These are phyloP conservation scores for Agrilus planipennis DNA, from an alignment of 1,140 invertebrate species.

Conservation along the genomic window DNA sequence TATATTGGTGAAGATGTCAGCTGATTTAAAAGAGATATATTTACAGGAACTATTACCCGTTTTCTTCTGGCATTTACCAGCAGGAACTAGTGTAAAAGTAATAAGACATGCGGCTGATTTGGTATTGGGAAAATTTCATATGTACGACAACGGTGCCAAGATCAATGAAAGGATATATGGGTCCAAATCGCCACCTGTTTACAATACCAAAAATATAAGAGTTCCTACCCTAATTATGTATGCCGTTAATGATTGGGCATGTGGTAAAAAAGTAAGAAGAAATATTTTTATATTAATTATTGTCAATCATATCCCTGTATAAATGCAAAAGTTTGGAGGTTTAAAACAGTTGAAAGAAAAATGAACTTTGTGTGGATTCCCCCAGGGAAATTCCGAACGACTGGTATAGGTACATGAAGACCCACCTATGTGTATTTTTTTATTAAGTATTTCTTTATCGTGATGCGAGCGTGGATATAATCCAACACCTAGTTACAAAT, in stretches of 20 bases:
- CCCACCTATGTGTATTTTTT: too few relatives aligned
- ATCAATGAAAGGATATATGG: slow-evolving; percentile 20
- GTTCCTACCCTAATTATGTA: slow-evolving; percentile 26
- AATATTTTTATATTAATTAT: background rate
- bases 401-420: too few relatives aligned
- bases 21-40: background rate
- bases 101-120: slow-evolving; percentile 26
- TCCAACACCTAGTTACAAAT: too few relatives aligned
- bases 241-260: slow-evolving; percentile 26
- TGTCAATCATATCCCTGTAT: too few relatives aligned
- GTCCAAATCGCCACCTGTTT: slow-evolving; percentile 17
- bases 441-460: too few relatives aligned
- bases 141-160: slow-evolving; percentile 25
- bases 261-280: slow-evolving; percentile 21
- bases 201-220: slow-evolving; percentile 24
- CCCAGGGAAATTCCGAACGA: too few relatives aligned
- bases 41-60: slow-evolving; percentile 25
- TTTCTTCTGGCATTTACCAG: slow-evolving; percentile 27
- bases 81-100: slow-evolving; percentile 26
- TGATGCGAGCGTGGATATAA: too few relatives aligned
- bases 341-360: background rate
- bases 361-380: too few relatives aligned
- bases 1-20: too few relatives aligned
- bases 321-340: background rate
- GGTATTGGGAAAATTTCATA: slow-evolving; percentile 22